Conservation (phyloP, 2,888 invertebrate species). For the Andrena minutula region DNA sequence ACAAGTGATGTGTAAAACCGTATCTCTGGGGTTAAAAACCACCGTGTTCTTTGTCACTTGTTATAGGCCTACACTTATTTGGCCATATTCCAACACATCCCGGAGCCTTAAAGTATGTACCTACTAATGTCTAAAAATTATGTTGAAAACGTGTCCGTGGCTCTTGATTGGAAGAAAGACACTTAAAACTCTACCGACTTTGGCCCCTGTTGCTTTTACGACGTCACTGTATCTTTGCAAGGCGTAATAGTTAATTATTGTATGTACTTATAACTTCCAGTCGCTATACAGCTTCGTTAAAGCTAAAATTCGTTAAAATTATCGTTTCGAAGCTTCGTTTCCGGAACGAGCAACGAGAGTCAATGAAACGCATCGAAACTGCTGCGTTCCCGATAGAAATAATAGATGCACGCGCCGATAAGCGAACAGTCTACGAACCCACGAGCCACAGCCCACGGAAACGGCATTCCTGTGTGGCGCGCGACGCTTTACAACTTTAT, state of each 20-base stretch:
- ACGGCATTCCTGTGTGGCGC: constrained; percentile 58
- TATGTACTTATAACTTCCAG: neutral
- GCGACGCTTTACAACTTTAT: constrained; percentile 55
- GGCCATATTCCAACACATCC: no score
- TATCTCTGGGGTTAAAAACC: no score
- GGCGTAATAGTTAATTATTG: no score
- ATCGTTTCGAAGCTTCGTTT: no score
- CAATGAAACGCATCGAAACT: constrained; percentile 37
- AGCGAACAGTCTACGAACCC: constrained; percentile 32
- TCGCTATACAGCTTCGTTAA: neutral
- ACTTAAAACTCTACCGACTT: neutral
- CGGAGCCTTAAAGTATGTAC: no score
- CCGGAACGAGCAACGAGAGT: constrained; percentile 28
- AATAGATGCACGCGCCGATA: constrained; percentile 54
- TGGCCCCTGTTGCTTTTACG: neutral
- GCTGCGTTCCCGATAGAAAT: constrained; percentile 41
- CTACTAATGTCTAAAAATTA: no score
- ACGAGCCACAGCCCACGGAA: constrained; percentile 59
- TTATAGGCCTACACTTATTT: no score
- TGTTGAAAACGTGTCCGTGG: no score
- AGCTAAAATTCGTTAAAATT: no score
- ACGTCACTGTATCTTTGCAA: neutral
- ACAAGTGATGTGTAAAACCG: no score
- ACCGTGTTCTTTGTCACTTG: no score
- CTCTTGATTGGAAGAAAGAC: no score